Evolutionary conservation across 2,888 invertebrate genomes (phyloP).

Genomic region (Cataglyphis cursor): DNA sequence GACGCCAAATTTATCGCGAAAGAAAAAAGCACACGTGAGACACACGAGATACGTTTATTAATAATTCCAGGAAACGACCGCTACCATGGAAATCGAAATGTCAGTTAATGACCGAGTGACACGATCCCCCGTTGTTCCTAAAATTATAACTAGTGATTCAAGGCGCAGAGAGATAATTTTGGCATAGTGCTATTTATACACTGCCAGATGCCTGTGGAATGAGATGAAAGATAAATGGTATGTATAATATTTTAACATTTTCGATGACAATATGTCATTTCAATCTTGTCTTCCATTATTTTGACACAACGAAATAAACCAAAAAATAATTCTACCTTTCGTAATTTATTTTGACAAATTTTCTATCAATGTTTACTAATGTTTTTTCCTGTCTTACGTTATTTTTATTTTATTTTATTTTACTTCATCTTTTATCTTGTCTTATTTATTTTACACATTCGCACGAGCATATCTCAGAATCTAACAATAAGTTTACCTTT

Average conservation of each 20-base stretch:
- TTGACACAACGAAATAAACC: background rate
- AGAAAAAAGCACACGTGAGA: conserved; percentile 14
- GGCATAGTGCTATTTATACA: conserved; percentile 16
- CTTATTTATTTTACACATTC: background rate
- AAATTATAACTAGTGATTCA: background rate
- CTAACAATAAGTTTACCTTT: background rate
- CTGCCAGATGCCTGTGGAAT: no score
- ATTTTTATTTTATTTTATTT: background rate
- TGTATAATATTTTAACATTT: background rate
- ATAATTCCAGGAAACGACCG: conserved; percentile 5
- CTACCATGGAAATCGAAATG: conserved; percentile 12
- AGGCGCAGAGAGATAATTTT: conserved; percentile 17
- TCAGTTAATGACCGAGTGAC: conserved; percentile 19
- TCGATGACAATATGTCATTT: background rate
- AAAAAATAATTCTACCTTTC: background rate
- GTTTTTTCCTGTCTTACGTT: no score
- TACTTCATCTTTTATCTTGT: background rate
- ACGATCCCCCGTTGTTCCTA: background rate
- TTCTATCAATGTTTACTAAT: no score
- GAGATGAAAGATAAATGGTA: background rate
- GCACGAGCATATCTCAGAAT: background rate
- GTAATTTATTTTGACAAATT: background rate
- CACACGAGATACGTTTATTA: conserved; percentile 23
- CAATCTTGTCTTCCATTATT: background rate
- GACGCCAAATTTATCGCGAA: conserved; percentile 25